Percentiles rank a stretch among this genome's conserved stretches.
phyloP scores from a whole-genome alignment of 2,888 invertebrate species.

The Drosophila diplacantha region DNA sequence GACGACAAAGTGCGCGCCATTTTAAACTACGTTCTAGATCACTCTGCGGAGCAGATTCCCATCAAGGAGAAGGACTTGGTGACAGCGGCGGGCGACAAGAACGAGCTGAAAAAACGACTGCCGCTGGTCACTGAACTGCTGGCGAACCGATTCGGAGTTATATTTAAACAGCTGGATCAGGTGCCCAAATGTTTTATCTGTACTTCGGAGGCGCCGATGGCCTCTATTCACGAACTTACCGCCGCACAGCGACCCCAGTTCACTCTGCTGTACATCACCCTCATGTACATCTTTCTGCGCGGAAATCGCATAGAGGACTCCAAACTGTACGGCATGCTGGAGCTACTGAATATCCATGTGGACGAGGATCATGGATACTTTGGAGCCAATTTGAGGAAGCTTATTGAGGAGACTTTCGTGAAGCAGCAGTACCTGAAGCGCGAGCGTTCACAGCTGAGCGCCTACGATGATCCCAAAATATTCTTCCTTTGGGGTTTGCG shows the following conservation, averaged over 20 bases:
- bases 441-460: constrained; percentile 43
- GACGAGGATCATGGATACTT: constrained; percentile 58
- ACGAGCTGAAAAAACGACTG: constrained; percentile 23
- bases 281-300: constrained; percentile 58
- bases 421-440: constrained; percentile 54
- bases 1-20: constrained; percentile 40
- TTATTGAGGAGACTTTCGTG: constrained; percentile 56
- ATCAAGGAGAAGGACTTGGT: constrained; percentile 50
- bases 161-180: constrained; percentile 28
- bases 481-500: constrained; percentile 53
- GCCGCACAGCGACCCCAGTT: constrained; percentile 43
- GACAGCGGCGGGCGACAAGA: constrained; percentile 20
- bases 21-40: constrained; percentile 52
- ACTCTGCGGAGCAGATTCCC: constrained; percentile 46
- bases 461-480: constrained; percentile 48
- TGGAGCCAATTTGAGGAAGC: constrained; percentile 43
- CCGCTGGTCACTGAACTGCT: constrained; percentile 37
- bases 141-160: constrained; percentile 43
- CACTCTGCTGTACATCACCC: constrained; percentile 48
- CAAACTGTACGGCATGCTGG: constrained; percentile 45
- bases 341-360: constrained; percentile 33
- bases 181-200: constrained; percentile 51
- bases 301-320: constrained; percentile 49
- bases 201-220: constrained; percentile 38
- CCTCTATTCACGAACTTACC: constrained; percentile 49